These are phyloP conservation scores for Tinamus guttatus DNA, from an alignment of 2,113 vertebrate genomes.

Conservation along the genomic window DNA sequence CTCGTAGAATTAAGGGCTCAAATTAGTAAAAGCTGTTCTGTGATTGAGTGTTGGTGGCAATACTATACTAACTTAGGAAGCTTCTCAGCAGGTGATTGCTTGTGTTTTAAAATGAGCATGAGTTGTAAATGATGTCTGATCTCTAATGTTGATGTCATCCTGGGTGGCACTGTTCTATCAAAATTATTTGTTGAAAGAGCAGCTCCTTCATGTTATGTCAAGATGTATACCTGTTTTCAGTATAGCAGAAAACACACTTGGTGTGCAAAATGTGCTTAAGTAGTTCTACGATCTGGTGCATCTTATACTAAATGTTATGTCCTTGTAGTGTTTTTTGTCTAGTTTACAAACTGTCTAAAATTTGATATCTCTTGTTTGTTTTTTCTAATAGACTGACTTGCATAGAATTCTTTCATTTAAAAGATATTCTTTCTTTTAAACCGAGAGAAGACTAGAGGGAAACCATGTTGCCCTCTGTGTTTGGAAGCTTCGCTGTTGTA, in stretches of 20 bases:
- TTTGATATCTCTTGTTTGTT: not conserved
- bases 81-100: not conserved
- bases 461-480: not conserved
- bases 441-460: not conserved
- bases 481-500: not conserved
- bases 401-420: not conserved
- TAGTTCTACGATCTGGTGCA: not conserved
- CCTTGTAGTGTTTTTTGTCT: not conserved
- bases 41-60: not conserved
- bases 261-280: not conserved
- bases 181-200: not conserved
- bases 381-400: not conserved
- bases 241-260: not conserved
- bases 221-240: not conserved
- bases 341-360: not conserved
- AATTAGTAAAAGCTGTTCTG: not conserved
- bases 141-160: not conserved
- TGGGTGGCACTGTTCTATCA: fast-evolving
- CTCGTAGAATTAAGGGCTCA: not conserved
- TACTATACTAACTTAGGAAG: not conserved
- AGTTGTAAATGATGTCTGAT: not conserved
- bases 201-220: not conserved
- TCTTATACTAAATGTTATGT: not conserved
- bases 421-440: not conserved
- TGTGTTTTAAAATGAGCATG: not conserved